These are phyloP conservation scores for Sphaeridia pumilis DNA, from an alignment of 2,888 invertebrate species.

Conservation along the genomic window DNA sequence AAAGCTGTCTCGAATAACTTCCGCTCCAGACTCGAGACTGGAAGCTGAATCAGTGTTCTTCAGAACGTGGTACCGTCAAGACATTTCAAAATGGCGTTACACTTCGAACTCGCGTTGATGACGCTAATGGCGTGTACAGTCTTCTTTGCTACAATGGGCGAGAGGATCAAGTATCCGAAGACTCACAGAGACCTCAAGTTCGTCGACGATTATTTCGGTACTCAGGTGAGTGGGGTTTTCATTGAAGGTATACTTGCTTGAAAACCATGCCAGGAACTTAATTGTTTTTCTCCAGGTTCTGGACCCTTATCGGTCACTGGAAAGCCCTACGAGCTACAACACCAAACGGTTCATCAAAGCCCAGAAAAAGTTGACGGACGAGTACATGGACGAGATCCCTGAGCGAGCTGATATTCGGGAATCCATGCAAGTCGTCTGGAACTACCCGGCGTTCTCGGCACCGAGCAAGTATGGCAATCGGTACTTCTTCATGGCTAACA, in stretches of 20 bases:
- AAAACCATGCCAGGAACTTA: too few species aligned
- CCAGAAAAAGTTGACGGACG: conserved; percentile 27
- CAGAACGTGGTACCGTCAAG: too few species aligned
- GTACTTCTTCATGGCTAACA: conserved; percentile 50
- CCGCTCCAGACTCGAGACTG: too few species aligned
- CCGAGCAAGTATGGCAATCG: conserved; percentile 20
- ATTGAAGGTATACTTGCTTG: too few species aligned
- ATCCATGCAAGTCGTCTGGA: conserved; percentile 19
- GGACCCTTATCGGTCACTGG: conserved; percentile 32
- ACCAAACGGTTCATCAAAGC: conserved; percentile 25
- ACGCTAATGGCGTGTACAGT: not conserved
- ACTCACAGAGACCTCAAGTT: conserved; percentile 64
- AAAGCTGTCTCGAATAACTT: too few species aligned
- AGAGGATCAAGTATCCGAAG: conserved; percentile 59
- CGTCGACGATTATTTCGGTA: conserved; percentile 69
- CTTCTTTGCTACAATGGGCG: not conserved
- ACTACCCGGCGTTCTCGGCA: conserved; percentile 18
- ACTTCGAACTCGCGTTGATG: not conserved
- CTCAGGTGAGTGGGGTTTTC: conserved; percentile 54
- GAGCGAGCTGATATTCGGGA: conserved; percentile 21
- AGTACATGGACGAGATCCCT: conserved; percentile 19
- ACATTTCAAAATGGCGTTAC: too few species aligned
- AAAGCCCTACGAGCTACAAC: conserved; percentile 24
- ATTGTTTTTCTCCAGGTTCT: not conserved
- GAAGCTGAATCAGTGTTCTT: too few species aligned